These are phyloP conservation scores for Sigmodon hispidus DNA, from an alignment of 2,113 vertebrate genomes.

Conservation along the genomic window DNA sequence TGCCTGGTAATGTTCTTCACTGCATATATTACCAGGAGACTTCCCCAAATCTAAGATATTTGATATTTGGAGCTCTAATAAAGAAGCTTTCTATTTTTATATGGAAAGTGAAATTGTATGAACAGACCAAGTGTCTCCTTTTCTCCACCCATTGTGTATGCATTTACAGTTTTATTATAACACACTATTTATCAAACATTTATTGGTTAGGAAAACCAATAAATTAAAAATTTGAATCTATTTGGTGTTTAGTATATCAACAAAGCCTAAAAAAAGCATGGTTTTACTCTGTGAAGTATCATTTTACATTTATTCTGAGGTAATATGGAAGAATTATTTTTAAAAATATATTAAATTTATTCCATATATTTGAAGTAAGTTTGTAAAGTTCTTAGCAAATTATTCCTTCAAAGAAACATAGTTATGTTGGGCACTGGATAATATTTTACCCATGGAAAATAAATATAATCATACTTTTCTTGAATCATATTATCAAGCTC, in stretches of 20 bases:
- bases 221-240: conserved; percentile 90
- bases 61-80: conserved; percentile 76
- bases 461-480: not conserved
- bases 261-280: conserved; percentile 75
- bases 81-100: conserved; percentile 81
- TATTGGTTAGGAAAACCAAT: conserved; percentile 87
- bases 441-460: not conserved
- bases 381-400: not conserved
- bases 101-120: conserved; percentile 81
- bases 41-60: conserved; percentile 79
- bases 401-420: not conserved
- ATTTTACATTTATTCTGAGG: conserved; percentile 86
- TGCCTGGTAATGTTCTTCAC: conserved; percentile 72
- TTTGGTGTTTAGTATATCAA: conserved; percentile 83
- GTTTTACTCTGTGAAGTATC: conserved; percentile 85
- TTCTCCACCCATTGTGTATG: conserved; percentile 74
- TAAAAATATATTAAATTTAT: conserved; percentile 50
- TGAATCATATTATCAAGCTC: not conserved
- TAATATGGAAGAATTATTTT: conserved; percentile 67
- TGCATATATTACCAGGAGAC: conserved; percentile 75
- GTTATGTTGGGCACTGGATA: not conserved
- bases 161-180: conserved; percentile 84
- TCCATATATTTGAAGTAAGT: not conserved
- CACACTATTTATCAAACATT: conserved; percentile 84
- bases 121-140: conserved; percentile 74